phyloP scores from a whole-genome alignment of 2,888 invertebrate species.

The Augochlorella aurata region DNA sequence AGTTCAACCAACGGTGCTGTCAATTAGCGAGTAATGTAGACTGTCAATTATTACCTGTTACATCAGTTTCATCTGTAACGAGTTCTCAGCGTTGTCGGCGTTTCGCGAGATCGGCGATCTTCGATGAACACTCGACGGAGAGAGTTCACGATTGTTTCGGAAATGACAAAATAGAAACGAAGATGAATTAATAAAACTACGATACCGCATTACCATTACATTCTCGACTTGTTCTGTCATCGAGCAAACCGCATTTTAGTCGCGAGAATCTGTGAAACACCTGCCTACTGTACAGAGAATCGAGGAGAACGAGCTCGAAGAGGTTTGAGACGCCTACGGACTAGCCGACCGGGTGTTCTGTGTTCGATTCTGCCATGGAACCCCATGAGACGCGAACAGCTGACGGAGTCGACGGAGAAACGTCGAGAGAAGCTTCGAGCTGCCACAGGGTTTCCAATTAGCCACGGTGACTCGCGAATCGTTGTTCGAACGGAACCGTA shows the following conservation, averaged over 20 bases:
- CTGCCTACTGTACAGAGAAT: slow-evolving; percentile 5
- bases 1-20: slow-evolving; percentile 41
- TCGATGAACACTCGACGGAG: background rate
- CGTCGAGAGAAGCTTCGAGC: slow-evolving; percentile 25
- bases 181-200: background rate
- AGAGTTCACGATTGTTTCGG: background rate
- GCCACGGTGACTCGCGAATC: background rate
- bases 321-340: background rate
- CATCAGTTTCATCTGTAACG: slow-evolving; percentile 56
- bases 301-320: background rate
- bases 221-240: background rate
- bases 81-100: slow-evolving; percentile 30
- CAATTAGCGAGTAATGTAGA: slow-evolving; percentile 66
- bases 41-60: slow-evolving; percentile 68
- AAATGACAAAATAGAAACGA: background rate
- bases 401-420: background rate
- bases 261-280: slow-evolving; percentile 1
- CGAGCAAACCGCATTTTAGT: background rate
- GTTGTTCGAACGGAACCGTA: no score
- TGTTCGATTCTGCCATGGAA: slow-evolving; percentile 5
- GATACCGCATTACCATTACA: background rate
- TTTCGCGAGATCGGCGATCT: slow-evolving; percentile 29
- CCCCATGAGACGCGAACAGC: background rate
- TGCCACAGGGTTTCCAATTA: no score
- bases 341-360: background rate